Evolutionary conservation across 2,888 invertebrate genomes (phyloP), one percentile per base, ranked within the genome.

Genomic region (Drosophila bunnanda): DNA sequence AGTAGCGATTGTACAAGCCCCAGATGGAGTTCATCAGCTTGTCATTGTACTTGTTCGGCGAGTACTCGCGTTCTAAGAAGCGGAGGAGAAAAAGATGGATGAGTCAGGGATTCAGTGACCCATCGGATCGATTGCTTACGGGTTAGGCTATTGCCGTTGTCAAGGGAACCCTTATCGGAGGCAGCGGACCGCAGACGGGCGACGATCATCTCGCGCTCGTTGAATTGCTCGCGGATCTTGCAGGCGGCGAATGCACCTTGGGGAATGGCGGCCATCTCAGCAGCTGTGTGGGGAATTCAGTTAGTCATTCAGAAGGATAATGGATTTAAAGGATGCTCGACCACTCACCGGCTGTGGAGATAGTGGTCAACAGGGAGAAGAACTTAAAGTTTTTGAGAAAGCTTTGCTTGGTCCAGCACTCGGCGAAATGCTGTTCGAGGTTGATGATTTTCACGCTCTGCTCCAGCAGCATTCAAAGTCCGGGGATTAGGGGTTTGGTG

Each of bases 1-100:
- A 97, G 91, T 97, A 97, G 53, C 96, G 95, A 92, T 97, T 97
- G 94, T 97, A 97, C 76, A 95, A 93, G n/a, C 97, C 97, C 97
- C 97, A 97, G 91, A 97, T 96, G 92, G 96, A 96, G 91, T 97
- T 97, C 97, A 97, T 97, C 90, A 97, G 92, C 92, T 97, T 97
- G 91, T 96, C 96, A 92, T 95, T 97, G 93, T 97, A 97, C 90
- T 96, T 96, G 69, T 95, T 92, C 20, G 96, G 96, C 8, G 94
- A 94, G 55, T 95, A 93, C 89, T 96, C 95, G 88, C 93, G 93
- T 74, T 93, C 95, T 95, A 92, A 10, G 50, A 9, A 34, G 15
- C 9, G 32, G 10, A 15, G 38, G 93, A 20, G 9, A 56, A 15
- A 44, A 2, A 15, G 52, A 39, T 8, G 15, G 10, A 34, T 43